Evolutionary conservation across 2,113 vertebrate genomes (phyloP).

Genomic region (Heterotilapia buettikoferi): DNA sequence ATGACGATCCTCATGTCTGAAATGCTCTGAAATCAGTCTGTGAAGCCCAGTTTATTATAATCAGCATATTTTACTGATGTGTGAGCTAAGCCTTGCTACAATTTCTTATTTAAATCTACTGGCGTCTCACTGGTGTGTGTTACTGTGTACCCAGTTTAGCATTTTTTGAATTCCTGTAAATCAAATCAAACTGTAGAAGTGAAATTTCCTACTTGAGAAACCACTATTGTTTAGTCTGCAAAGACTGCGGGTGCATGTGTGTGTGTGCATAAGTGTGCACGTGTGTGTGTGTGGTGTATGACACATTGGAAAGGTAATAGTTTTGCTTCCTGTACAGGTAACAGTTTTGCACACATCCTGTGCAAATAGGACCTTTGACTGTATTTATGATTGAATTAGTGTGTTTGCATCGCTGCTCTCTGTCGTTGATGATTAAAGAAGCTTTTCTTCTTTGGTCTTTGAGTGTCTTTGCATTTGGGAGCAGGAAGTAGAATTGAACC

Average conservation of each 20-base stretch:
- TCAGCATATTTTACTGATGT: background rate
- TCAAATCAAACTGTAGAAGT: background rate
- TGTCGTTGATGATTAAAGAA: background rate
- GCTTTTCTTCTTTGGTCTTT: background rate
- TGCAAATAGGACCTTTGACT: background rate
- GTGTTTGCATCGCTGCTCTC: background rate
- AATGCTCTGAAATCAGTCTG: background rate
- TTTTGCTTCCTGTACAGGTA: background rate
- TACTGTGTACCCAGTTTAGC: no score
- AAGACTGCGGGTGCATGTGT: background rate
- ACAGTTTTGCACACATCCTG: background rate
- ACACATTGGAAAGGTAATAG: background rate
- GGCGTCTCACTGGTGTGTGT: background rate
- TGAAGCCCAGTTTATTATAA: background rate
- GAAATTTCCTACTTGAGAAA: background rate
- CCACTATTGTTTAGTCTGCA: background rate
- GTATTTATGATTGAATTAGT: background rate
- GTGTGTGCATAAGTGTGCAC: background rate
- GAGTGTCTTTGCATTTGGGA: background rate
- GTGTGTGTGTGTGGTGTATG: background rate
- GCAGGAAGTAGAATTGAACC: constrained; percentile 17
- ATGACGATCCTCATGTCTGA: background rate
- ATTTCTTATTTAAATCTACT: background rate
- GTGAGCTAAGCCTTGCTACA: background rate
- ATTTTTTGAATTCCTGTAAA: background rate